Evolutionary conservation across 2,888 invertebrate genomes (phyloP).

Genomic region (Acanthopleura granulata): DNA sequence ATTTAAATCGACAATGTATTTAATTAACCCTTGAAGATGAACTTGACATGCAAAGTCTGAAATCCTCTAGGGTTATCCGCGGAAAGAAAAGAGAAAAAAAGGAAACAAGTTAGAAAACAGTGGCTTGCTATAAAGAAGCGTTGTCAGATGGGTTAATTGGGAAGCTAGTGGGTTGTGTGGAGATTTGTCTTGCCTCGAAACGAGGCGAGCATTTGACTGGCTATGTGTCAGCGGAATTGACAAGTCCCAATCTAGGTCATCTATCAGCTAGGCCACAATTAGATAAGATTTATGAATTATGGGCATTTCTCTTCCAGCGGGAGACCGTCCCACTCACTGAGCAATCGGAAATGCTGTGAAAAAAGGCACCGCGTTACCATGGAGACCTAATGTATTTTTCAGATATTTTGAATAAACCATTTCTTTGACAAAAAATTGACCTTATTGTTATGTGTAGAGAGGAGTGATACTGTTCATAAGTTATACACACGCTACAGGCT

Average conservation of each 20-base stretch:
- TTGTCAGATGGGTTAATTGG: too few species aligned
- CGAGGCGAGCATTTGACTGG: too few species aligned
- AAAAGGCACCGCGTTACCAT: not conserved
- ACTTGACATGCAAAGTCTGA: too few species aligned
- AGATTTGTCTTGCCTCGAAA: too few species aligned
- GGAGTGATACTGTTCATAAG: not conserved
- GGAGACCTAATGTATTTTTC: not conserved
- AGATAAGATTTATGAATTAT: constrained; percentile 20
- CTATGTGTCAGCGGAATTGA: not conserved
- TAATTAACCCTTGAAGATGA: too few species aligned
- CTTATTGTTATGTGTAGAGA: not conserved
- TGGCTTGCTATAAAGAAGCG: too few species aligned
- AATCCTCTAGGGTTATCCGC: too few species aligned
- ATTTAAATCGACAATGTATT: too few species aligned
- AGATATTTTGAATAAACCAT: constrained; percentile 4
- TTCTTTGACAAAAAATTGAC: constrained; percentile 1
- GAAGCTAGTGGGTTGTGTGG: too few species aligned
- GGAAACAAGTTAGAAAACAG: too few species aligned
- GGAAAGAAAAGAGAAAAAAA: too few species aligned
- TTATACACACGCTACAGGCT: too few species aligned
- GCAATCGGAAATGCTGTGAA: constrained; percentile 15
- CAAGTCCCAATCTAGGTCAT: constrained; percentile 10
- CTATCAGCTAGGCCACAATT: constrained; percentile 12
- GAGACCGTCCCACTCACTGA: not conserved
- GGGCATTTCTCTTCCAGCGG: not conserved